Evolutionary conservation across 1,140 invertebrate species (phyloP), one percentile per base, ranked within the genome.

Genomic region (Bombus consobrinus): DNA sequence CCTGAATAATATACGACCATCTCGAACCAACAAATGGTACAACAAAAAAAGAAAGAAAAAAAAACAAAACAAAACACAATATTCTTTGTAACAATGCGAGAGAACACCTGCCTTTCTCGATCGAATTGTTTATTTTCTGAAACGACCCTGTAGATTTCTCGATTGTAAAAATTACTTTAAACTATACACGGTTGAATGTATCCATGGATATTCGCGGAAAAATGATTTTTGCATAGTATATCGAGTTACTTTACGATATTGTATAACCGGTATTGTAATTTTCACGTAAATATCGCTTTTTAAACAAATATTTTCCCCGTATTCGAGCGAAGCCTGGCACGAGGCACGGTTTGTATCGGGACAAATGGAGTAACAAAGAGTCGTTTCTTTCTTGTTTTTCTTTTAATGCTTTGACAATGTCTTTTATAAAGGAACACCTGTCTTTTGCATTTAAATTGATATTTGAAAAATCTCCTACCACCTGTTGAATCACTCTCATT

Each of bases 1-100:
- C 47, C 82, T 22, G 25, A 18, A n/a, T 79, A 79, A 84, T 79
- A 59, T 84, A 84, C 9, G 82, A 37, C 53, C 41, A n/a, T 41
- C 15, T 71, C 59, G 59, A 78, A 71, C 13, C 47, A 12, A 12
- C 22, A 18, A 69, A 43, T 9, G n/a, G 15, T 18, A 1, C n/a
- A 22, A 79, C 66, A n/a, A 76, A 6, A 22, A 2, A 1, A 53
- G 22, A 22, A 22, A 53, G 22, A 15, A n/a, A 76, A 53, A 22
- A 0, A n/a, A 76, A 47, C 15, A 1, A 6, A 47, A 47, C 6
- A 18, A 47, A 18, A 18, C 0, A 5, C 10, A 10, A 10, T 39
- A 8, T n/a, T 22, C 13, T 18, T n/a, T 8, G 53, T 10, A 76
- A 76, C 25, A 76, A 59, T 59, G 41, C 47, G 32, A 66, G 8